phyloP scores from a whole-genome alignment of 2,113 vertebrate genomes.

The Ceyx margarethae region DNA sequence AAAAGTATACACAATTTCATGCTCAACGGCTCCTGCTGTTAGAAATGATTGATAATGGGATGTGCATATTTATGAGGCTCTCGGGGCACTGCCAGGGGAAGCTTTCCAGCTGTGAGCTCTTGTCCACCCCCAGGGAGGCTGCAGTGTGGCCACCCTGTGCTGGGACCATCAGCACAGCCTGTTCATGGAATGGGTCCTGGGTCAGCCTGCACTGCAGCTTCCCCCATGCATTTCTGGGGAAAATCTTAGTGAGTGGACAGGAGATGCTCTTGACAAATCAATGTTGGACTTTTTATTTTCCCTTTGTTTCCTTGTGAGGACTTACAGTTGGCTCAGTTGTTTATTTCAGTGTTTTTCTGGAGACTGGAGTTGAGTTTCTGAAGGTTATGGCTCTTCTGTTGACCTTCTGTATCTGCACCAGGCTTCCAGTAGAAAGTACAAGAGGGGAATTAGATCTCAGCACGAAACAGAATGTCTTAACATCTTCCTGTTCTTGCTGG shows the following conservation, averaged over 20 bases:
- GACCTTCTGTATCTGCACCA: background rate
- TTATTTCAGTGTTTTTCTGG: background rate
- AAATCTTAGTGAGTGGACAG: accelerated
- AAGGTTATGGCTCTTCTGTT: background rate
- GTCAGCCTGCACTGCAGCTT: accelerated
- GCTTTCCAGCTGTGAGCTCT: background rate
- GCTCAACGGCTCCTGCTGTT: background rate
- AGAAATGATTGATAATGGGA: background rate
- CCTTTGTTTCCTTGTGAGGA: background rate
- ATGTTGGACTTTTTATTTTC: background rate
- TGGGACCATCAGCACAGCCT: accelerated
- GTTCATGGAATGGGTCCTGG: background rate
- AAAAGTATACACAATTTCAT: background rate
- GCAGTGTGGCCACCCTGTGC: background rate
- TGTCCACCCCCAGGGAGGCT: background rate
- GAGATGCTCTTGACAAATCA: background rate
- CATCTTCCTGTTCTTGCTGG: background rate
- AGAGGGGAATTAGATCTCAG: background rate
- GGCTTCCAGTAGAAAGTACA: background rate
- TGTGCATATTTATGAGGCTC: background rate
- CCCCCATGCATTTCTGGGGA: background rate
- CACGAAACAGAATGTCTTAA: background rate
- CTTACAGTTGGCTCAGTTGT: background rate
- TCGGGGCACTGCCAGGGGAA: background rate
- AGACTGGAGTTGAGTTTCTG: background rate